Conservation (phyloP, 2,888 invertebrate genomes). For the Caenorhabditis sp. region DNA sequence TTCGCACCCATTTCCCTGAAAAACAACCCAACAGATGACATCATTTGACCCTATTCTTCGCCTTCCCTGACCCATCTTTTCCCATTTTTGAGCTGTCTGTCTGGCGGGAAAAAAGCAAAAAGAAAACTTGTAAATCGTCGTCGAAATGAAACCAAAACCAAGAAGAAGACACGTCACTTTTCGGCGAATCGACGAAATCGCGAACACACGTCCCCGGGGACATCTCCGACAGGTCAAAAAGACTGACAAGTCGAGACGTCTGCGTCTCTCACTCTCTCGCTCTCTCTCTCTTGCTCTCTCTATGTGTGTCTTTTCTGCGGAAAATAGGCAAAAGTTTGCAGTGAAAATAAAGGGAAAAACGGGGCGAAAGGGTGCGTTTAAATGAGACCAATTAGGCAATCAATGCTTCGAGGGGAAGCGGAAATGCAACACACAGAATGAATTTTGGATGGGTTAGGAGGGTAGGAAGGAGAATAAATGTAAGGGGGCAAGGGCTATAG, state of each 20-base stretch:
- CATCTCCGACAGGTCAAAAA: slow-evolving; percentile 34
- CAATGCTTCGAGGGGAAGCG: slow-evolving; percentile 9
- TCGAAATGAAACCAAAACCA: too few relatives aligned
- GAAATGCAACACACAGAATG: not conserved
- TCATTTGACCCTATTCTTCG: slow-evolving; percentile 32
- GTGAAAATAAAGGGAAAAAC: too few relatives aligned
- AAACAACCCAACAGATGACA: slow-evolving; percentile 18
- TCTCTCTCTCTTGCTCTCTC: not conserved
- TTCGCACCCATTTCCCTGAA: too few relatives aligned
- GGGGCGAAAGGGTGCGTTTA: slow-evolving; percentile 10
- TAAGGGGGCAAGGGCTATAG: too few relatives aligned
- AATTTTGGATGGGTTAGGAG: too few relatives aligned
- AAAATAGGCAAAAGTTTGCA: too few relatives aligned
- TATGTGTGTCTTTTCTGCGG: too few relatives aligned
- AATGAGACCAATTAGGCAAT: slow-evolving; percentile 62
- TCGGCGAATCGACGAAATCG: too few relatives aligned
- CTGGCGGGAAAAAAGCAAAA: too few relatives aligned
- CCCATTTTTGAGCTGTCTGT: too few relatives aligned
- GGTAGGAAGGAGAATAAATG: too few relatives aligned
- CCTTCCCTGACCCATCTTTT: not conserved
- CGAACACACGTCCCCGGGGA: not conserved
- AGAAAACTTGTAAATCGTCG: too few relatives aligned
- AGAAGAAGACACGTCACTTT: slow-evolving; percentile 27
- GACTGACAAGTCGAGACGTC: slow-evolving; percentile 23
- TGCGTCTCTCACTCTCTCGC: slow-evolving; percentile 36